phyloP scores from a whole-genome alignment of 2,888 invertebrate genomes.

The Sphaerophoria taeniata region DNA sequence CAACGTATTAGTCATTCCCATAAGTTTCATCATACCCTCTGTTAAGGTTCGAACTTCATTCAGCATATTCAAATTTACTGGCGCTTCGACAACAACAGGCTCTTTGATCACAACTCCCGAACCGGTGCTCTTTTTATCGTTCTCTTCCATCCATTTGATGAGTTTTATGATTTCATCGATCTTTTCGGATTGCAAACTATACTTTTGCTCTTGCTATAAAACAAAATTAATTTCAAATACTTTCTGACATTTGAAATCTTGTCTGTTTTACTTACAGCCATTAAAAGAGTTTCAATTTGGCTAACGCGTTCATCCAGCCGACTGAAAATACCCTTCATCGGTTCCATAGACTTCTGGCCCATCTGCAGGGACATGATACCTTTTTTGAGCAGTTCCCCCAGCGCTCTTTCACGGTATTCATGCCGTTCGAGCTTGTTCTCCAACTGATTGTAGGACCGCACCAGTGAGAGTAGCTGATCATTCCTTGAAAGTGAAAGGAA shows the following conservation, averaged over 20 bases:
- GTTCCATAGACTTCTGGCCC: constrained; percentile 88
- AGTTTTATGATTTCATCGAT: constrained; percentile 80
- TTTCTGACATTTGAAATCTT: neutral
- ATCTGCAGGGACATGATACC: constrained; percentile 88
- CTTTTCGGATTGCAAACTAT: constrained; percentile 81
- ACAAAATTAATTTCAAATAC: neutral
- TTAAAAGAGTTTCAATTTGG: constrained; percentile 89
- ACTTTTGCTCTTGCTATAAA: constrained; percentile 82
- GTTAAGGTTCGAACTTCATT: constrained; percentile 78
- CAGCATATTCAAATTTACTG: constrained; percentile 78
- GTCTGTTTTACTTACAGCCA: constrained; percentile 84
- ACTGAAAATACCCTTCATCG: constrained; percentile 87
- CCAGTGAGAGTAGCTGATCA: constrained; percentile 90
- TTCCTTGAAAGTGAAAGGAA: constrained; percentile 34
- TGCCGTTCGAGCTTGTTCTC: constrained; percentile 93
- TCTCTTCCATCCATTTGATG: constrained; percentile 82
- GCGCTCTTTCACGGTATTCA: constrained; percentile 90
- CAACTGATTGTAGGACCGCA: constrained; percentile 90
- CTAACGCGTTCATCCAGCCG: constrained; percentile 90
- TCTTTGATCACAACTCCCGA: constrained; percentile 33
- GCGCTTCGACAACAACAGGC: constrained; percentile 77
- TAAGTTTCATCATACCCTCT: constrained; percentile 77
- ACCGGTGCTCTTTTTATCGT: constrained; percentile 64
- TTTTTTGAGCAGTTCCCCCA: constrained; percentile 91
- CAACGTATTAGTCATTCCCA: constrained; percentile 77